phyloP scores from a whole-genome alignment of 2,113 vertebrate genomes.

The Cacatua alba region DNA sequence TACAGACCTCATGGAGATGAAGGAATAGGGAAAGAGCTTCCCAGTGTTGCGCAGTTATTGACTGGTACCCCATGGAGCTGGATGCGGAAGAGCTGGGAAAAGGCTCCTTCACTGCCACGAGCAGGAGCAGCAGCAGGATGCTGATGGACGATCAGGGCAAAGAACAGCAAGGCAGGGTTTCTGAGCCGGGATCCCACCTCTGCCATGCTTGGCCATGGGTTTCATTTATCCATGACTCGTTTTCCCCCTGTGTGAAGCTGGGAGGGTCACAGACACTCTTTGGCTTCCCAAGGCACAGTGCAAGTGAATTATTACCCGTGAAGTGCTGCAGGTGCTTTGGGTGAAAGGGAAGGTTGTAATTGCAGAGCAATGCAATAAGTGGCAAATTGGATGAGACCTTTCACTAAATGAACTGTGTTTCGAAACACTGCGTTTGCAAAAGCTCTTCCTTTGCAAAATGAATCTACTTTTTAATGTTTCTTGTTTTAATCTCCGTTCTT shows the following conservation, averaged over 20 bases:
- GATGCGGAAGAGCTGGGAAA: neutral
- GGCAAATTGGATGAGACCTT: conserved; percentile 57
- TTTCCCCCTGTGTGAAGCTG: neutral
- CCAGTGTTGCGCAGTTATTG: accelerated
- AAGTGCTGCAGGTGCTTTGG: conserved; percentile 35
- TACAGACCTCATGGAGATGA: accelerated
- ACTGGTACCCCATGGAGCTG: accelerated
- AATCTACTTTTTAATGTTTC: conserved; percentile 27
- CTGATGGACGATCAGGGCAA: neutral
- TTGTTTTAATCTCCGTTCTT: conserved; percentile 47
- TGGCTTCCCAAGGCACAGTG: neutral
- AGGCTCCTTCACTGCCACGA: accelerated
- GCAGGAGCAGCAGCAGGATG: accelerated
- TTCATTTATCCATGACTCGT: neutral
- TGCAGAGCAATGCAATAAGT: conserved; percentile 12
- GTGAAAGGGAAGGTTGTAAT: conserved; percentile 18
- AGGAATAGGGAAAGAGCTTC: neutral
- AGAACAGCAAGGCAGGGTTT: neutral
- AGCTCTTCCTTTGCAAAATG: neutral
- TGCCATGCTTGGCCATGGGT: neutral
- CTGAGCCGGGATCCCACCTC: neutral
- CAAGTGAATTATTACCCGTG: neutral
- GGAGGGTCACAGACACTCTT: neutral
- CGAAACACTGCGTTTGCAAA: neutral
- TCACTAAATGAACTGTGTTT: conserved; percentile 12